Percentiles rank a stretch among this genome's conserved stretches.
Conservation (phyloP, 2,113 vertebrate species). For the Motacilla tschutschensis region DNA sequence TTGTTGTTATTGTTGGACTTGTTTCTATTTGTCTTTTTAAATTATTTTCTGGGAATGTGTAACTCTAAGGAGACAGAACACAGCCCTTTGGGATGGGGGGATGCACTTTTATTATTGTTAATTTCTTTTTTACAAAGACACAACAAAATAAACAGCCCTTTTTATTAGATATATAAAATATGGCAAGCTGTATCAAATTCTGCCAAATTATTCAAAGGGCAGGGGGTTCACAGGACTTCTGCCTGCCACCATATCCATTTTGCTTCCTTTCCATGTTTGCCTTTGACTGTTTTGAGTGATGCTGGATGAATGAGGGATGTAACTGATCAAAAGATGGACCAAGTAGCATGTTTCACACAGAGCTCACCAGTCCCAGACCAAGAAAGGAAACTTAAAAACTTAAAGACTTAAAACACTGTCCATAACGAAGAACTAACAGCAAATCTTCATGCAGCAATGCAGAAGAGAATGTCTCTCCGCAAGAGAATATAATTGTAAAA, state of each 20-base stretch:
- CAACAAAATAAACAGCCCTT: not conserved
- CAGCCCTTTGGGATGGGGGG: not conserved
- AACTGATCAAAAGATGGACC: constrained; percentile 87
- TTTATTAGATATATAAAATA: not conserved
- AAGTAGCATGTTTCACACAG: constrained; percentile 81
- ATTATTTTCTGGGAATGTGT: not conserved
- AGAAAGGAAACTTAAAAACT: constrained; percentile 82
- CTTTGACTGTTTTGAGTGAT: constrained; percentile 85
- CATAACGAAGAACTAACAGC: constrained; percentile 77
- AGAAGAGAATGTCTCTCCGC: constrained; percentile 64
- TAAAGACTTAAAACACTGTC: constrained; percentile 66
- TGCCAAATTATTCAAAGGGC: not conserved
- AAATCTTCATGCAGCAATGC: constrained; percentile 83
- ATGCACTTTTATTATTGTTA: not conserved
- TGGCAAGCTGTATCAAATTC: not conserved
- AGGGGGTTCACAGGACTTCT: not conserved
- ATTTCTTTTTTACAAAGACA: not conserved
- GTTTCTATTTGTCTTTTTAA: not conserved
- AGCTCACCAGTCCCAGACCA: constrained; percentile 76
- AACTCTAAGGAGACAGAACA: constrained; percentile 22
- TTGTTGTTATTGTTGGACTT: not conserved
- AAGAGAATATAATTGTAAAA: constrained; percentile 44
- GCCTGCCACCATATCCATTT: not conserved
- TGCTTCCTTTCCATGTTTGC: not conserved
- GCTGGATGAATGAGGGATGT: constrained; percentile 68